phyloP scores from a whole-genome alignment of 2,797 vertebrate species.

The Coccyzus lansbergi region DNA sequence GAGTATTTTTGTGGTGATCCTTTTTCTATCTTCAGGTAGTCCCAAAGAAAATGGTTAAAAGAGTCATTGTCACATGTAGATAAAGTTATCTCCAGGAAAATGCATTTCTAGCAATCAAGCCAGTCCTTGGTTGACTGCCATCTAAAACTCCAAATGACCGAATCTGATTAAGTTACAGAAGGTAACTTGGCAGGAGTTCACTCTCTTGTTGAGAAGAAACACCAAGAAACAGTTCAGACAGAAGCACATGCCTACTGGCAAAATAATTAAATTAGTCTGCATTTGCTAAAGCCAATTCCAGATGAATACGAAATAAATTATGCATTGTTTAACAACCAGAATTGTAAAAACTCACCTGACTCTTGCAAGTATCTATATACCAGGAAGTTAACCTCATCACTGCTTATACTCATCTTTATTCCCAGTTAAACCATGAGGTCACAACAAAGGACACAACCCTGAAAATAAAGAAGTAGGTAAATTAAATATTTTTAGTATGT shows the following conservation, averaged over 20 bases:
- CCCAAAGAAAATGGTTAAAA: background rate
- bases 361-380: constrained; percentile 99
- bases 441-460: constrained; percentile 95
- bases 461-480: constrained; percentile 74
- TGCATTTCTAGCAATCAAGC: background rate
- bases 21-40: background rate
- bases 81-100: constrained; percentile 16
- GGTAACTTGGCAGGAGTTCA: constrained; percentile 56
- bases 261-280: constrained; percentile 57
- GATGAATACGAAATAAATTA: constrained; percentile 60
- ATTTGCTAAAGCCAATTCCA: constrained; percentile 55
- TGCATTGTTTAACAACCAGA: constrained; percentile 26
- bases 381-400: constrained; percentile 99
- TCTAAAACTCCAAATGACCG: constrained; percentile 34
- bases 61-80: background rate
- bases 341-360: constrained; percentile 88
- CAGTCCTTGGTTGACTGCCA: constrained; percentile 33
- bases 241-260: constrained; percentile 37
- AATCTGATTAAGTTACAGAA: constrained; percentile 53
- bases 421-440: constrained; percentile 99
- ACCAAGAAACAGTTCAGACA: constrained; percentile 37
- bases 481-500: constrained; percentile 61
- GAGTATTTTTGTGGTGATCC: background rate
- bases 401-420: constrained; percentile 99
- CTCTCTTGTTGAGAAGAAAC: constrained; percentile 34